phyloP scores from a whole-genome alignment of 2,113 vertebrate species.

The Epinephelus lanceolatus region DNA sequence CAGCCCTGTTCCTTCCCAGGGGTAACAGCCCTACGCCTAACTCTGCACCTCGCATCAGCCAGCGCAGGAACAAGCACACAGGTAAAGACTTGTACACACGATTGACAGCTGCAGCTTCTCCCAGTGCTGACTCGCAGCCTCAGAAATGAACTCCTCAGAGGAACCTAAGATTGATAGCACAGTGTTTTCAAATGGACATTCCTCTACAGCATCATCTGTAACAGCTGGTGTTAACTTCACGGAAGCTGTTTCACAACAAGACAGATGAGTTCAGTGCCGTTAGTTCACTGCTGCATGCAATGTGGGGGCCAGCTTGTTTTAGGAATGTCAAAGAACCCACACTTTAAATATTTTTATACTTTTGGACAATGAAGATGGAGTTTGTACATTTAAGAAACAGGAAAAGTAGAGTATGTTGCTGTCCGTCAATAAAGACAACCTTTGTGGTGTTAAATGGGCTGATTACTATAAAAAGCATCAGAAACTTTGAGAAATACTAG shows the following conservation, averaged over 20 bases:
- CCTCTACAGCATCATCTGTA: constrained; percentile 9
- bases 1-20: constrained; percentile 94
- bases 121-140: constrained; percentile 6
- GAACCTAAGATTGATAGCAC: constrained; percentile 14
- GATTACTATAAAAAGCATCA: constrained; percentile 19
- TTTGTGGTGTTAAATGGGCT: neutral
- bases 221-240: constrained; percentile 27
- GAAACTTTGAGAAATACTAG: neutral
- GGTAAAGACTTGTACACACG: constrained; percentile 80
- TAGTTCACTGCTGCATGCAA: neutral
- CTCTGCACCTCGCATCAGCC: constrained; percentile 88
- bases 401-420: neutral
- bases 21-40: constrained; percentile 91
- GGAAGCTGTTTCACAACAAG: constrained; percentile 19
- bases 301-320: neutral
- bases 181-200: constrained; percentile 39
- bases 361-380: neutral
- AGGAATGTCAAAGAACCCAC: neutral
- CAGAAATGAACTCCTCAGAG: neutral
- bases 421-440: neutral
- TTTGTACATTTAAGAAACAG: neutral
- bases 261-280: neutral
- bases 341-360: neutral
- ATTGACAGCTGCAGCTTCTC: constrained; percentile 16
- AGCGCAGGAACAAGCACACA: constrained; percentile 95